Evolutionary conservation across 2,113 vertebrate species (phyloP), one percentile per base, ranked within the genome.

Genomic region (Oreochromis spilurus): DNA sequence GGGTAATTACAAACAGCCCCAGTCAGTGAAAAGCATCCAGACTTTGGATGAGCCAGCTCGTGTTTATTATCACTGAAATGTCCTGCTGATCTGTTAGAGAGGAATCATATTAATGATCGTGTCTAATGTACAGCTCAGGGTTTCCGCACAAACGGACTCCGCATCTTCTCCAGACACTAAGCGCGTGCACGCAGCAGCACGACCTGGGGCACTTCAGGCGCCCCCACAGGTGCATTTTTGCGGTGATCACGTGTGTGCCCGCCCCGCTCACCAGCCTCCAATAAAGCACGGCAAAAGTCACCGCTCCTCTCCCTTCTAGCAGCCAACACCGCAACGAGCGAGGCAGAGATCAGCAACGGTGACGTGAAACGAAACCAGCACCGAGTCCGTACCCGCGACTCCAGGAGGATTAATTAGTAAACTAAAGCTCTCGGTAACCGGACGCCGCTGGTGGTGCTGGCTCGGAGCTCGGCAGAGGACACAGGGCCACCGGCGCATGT

Each of bases 191-290:
- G 17, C 16, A 50, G 43, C 6, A 50, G 43, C 70, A 34, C 24
- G 50, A 34, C 10, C 12, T 81, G 87, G 65, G 36, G 13, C 17
- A 3, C 24, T 24, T 54, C 67, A 72, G 13, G 82, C 88, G 86
- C 85, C 92, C 91, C 89, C 79, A 87, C 96, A 96, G 95, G 95
- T 96, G 91, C 91, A 55, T 83, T 62, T 87, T 81, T 81, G 86
- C 87, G 17, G 70, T 19, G 89, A 67, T 91, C 91, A 93, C 85
- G 87, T 92, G 91, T 36, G 84, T 84, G 79, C 91, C 88, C 92
- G 95, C 95, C 95, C 95, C 88, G 60, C 84, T 81, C 79, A 36
- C 17, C 79, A 34, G 82, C 92, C 79, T 91, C 94, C 94, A 94
- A 94, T 96, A 95, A 95, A 94, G 88, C 88, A 17, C 43, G 89